Conservation (phyloP, 1,140 invertebrate species). For the Habropoda laboriosa region DNA sequence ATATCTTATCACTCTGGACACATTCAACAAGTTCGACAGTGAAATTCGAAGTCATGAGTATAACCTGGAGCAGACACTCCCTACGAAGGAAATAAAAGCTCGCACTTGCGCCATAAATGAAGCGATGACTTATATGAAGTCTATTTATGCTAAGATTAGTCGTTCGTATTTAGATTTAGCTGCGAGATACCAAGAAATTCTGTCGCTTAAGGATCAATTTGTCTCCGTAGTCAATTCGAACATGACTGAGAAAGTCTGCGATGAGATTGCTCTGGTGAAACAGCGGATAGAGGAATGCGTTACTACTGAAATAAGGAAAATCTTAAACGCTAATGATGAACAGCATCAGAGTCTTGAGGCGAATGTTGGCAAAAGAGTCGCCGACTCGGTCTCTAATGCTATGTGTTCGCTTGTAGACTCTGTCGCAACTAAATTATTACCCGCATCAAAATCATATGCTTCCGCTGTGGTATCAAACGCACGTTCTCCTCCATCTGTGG, state of each 20-base stretch:
- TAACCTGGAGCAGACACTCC: neutral
- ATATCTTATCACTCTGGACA: too few relatives aligned
- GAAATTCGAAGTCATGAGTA: neutral
- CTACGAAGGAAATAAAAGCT: neutral
- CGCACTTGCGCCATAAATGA: neutral
- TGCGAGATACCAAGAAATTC: neutral
- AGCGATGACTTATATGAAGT: constrained; percentile 1
- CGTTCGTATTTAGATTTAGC: constrained; percentile 10
- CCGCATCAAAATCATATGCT: neutral
- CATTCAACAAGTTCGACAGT: neutral
- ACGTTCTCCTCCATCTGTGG: too few relatives aligned
- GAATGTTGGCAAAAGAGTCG: neutral
- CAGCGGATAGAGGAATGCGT: neutral
- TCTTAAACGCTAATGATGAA: neutral
- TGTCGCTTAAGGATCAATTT: neutral
- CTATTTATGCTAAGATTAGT: neutral
- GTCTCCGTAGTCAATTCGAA: neutral
- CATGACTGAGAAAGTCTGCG: neutral
- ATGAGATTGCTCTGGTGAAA: neutral
- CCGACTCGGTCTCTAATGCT: too few relatives aligned
- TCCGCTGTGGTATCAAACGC: neutral
- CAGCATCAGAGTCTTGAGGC: neutral
- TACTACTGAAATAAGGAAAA: neutral
- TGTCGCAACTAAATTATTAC: neutral
- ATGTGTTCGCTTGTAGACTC: neutral